Conservation (phyloP, 2,888 invertebrate species). For the Synergus gifuensis region DNA sequence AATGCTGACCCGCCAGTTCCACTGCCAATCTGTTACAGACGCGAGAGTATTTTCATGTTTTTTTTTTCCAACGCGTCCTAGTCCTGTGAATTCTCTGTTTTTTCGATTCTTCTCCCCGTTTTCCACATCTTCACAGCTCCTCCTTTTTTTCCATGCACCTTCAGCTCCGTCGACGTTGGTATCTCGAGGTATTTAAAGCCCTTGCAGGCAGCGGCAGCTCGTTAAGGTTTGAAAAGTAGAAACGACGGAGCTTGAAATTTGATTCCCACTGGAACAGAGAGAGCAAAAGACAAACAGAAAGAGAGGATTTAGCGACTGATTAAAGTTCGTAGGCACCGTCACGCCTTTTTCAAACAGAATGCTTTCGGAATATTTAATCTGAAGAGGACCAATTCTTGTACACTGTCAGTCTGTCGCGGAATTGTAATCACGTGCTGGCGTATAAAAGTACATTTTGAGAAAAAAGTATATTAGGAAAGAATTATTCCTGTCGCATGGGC, state of each 20-base stretch:
- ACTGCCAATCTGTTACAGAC: slow-evolving; percentile 71
- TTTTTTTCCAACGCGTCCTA: slow-evolving; percentile 35
- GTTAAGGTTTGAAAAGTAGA: slow-evolving; percentile 41
- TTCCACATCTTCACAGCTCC: slow-evolving; percentile 43
- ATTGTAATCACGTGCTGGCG: slow-evolving; percentile 5
- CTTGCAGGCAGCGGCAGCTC: slow-evolving; percentile 13
- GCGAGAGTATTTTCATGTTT: slow-evolving; percentile 50
- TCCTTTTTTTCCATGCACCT: slow-evolving; percentile 16
- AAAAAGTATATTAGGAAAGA: not conserved
- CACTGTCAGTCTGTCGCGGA: not conserved
- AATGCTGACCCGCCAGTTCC: slow-evolving; percentile 71
- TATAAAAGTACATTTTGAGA: not conserved
- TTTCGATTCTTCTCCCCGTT: slow-evolving; percentile 25
- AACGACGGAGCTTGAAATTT: slow-evolving; percentile 31
- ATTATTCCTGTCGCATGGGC: not conserved
- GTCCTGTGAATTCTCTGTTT: slow-evolving; percentile 40
- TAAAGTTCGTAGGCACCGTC: slow-evolving; percentile 3
- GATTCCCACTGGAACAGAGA: slow-evolving; percentile 14
- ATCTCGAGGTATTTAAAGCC: slow-evolving; percentile 32
- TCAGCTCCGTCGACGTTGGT: slow-evolving; percentile 9
- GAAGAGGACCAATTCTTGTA: not conserved
- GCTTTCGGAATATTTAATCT: slow-evolving; percentile 36
- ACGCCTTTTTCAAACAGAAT: slow-evolving; percentile 19
- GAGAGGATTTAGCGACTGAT: slow-evolving; percentile 19
- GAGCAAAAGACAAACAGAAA: slow-evolving; percentile 23